Base-by-base conservation (phyloP, 2,888 invertebrate species). In the Malachius bipustulatus region DNA sequence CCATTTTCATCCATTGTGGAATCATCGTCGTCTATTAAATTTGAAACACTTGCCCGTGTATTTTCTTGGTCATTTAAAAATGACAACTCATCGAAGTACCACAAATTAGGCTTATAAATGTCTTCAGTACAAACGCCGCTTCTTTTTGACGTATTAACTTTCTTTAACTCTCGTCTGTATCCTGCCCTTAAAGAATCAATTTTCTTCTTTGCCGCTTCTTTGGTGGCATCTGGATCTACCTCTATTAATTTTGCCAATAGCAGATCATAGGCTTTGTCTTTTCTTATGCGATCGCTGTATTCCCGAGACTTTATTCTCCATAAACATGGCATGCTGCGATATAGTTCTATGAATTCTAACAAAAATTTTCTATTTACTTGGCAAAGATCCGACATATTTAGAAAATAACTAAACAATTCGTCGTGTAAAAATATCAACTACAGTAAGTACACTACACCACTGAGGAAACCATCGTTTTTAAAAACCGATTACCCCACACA, bases 181-280 rank as follows among this genome's bases (percentile, higher is more conserved):
- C 33, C 14, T 19, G 19, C 26, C 31, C 40, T 27, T 27, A 39
- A 39, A 10, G 36, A 30, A 39, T 39, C 30, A 11, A 40, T 39
- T 27, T 39, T 40, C 30, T 40, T 40, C 32, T 39, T 38, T 36
- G 36, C 34, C n/a, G 8, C 8, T 32, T 34, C 34, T 38, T 32
- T 36, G 13, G 35, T 40, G n/a, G n/a, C n/a, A n/a, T n/a, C n/a
- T n/a, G n/a, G n/a, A n/a, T n/a, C n/a, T n/a, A n/a, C n/a, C n/a
- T 39, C 31, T 38, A 36, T 41, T 10, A 32, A 30, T 32, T 39
- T 40, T 26, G 13, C 16, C 14, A 39, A 16, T 26, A 41, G 15
- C n/a, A 16, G 16, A 14, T 31, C 37, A 37, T 39, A 42, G 12
- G 34, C 37, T 19, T 30, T 10, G 12, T 30, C 14, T 38, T 40